These are phyloP conservation scores for Thinocorus orbignyianus DNA, from an alignment of 2,113 vertebrate genomes.

Conservation along the genomic window DNA sequence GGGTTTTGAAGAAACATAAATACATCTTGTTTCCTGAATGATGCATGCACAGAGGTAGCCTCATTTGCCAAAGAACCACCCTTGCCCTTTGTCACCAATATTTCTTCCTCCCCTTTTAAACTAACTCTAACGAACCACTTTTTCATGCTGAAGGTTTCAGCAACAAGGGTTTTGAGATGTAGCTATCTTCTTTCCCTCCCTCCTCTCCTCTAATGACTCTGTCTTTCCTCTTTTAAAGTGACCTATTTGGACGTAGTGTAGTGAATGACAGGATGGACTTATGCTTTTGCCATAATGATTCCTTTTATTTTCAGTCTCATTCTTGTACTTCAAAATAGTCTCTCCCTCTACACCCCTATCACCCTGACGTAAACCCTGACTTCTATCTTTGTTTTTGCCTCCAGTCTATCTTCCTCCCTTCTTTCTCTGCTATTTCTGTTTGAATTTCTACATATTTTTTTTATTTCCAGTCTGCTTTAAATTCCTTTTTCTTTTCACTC, in stretches of 20 bases:
- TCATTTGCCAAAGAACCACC: not conserved
- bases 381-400: not conserved
- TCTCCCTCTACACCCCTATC: not conserved
- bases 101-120: not conserved
- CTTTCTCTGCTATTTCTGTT: not conserved
- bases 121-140: not conserved
- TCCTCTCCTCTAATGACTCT: not conserved
- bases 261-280: not conserved
- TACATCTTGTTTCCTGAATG: not conserved
- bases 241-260: not conserved
- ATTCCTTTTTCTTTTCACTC: not conserved
- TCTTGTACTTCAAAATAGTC: not conserved
- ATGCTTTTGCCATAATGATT: not conserved
- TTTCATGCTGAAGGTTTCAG: not conserved
- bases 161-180: not conserved
- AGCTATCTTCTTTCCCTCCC: not conserved
- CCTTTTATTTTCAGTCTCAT: not conserved
- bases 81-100: rapidly evolving
- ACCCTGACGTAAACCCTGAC: not conserved
- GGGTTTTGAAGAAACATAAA: not conserved
- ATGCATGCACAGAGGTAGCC: not conserved
- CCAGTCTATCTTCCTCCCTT: not conserved
- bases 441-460: not conserved
- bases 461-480: not conserved
- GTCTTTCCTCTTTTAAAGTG: not conserved